Evolutionary conservation across 2,113 vertebrate species (phyloP), one percentile per base, ranked within the genome.

Genomic region (Chlorodrepanis virens): DNA sequence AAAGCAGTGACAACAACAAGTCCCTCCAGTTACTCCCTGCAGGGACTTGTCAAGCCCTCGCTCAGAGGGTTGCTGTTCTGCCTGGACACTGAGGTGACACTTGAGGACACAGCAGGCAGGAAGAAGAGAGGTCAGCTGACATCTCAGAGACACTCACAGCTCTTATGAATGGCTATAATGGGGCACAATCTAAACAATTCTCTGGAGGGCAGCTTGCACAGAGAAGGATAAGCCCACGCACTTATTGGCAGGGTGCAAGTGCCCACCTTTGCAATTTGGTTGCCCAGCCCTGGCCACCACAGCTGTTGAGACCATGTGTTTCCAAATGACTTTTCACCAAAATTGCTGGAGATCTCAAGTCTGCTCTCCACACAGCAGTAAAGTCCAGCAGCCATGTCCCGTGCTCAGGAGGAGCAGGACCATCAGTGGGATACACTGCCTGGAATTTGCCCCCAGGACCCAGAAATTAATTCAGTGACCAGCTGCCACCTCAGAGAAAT

Each of bases 291-390:
- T 17, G 67, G 49, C 28, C 79, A 67, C 27, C 60, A n/a, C 50
- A 50, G 25, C 14, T 6, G 10, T 10, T 1, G 1, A 59, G 25
- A 29, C 59, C 40, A 5, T 3, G 0, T 35, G 27, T 49, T 50
- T 52, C 69, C 75, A 59, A 39, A 44, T 35, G 23, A 29, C 20
- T 63, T 8, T 5, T 37, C 15, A 7, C 33, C 67, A 71, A 47
- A 89, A 6, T 0, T 44, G 25, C 27, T 70, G 65, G 37, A 49
- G 52, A 18, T 21, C 12, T 57, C 49, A 80, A 18, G 35, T 10
- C 49, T 56, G 5, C 14, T 2, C 25, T 49, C 40, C 24, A 31
- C 49, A 37, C 22, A 52, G 59, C 64, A 68, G 24, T 37, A 0
- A 80, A 76, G 33, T 16, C 57, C 71, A 80, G 40, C 33, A 57